Evolutionary conservation across 2,888 invertebrate species (phyloP).

Genomic region (Euplagia quadripunctaria): DNA sequence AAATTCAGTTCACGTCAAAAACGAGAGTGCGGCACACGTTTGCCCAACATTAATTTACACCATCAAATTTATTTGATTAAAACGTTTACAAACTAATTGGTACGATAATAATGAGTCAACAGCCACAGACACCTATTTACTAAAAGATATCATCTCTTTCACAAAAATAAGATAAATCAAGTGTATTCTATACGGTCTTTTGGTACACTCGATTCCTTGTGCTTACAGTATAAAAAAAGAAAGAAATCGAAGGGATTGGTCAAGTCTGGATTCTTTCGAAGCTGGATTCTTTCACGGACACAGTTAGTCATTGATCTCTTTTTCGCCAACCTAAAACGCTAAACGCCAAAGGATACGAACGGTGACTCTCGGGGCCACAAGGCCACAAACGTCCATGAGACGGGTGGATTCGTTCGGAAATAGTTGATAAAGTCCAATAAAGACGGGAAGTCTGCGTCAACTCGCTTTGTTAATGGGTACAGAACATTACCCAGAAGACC

Average conservation of each 20-base stretch:
- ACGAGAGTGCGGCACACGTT: background rate
- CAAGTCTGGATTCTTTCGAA: too few relatives aligned
- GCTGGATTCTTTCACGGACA: too few relatives aligned
- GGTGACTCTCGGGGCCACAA: background rate
- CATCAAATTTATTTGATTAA: background rate
- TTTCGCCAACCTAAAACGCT: background rate
- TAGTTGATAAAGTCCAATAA: background rate
- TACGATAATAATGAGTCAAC: background rate
- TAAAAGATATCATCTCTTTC: background rate
- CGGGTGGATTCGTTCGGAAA: background rate
- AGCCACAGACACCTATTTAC: background rate
- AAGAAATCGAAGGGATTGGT: background rate
- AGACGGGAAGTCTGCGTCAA: too few relatives aligned
- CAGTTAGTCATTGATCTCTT: too few relatives aligned
- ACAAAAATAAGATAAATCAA: background rate
- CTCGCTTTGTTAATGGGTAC: background rate
- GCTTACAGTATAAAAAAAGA: background rate
- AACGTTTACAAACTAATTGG: background rate
- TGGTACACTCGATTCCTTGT: too few relatives aligned
- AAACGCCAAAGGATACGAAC: background rate
- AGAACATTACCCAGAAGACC: background rate
- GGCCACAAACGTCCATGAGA: background rate
- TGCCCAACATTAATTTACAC: background rate
- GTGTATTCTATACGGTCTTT: background rate
- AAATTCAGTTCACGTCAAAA: conserved; percentile 1